These are phyloP conservation scores for Zosterops japonicus DNA, from an alignment of 2,113 vertebrate genomes.

Conservation along the genomic window DNA sequence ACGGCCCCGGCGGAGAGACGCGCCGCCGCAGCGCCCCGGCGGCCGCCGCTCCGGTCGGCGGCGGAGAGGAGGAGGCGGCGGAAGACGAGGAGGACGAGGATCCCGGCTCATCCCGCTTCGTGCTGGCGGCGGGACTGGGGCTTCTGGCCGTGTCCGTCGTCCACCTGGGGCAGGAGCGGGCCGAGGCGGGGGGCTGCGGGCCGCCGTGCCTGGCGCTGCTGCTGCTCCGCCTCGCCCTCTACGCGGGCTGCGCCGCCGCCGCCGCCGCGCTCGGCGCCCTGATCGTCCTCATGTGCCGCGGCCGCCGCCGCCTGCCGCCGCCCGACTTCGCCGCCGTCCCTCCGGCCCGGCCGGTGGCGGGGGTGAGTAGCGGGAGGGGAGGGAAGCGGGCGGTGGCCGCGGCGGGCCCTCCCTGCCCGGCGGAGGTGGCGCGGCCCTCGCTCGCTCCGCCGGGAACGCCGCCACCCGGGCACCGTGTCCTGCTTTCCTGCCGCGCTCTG, in stretches of 20 bases:
- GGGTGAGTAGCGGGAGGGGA: background rate
- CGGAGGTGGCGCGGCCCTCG: background rate
- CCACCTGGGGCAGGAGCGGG: slow-evolving; percentile 16
- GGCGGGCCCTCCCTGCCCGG: background rate
- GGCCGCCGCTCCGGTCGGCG: background rate
- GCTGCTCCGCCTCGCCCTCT: slow-evolving; percentile 57
- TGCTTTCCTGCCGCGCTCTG: background rate
- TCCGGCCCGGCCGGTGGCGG: background rate
- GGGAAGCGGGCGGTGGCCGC: background rate
- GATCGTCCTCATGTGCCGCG: slow-evolving; percentile 28
- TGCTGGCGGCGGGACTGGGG: slow-evolving; percentile 36
- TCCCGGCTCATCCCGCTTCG: slow-evolving; percentile 13
- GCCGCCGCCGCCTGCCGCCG: slow-evolving; percentile 5
- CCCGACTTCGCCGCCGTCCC: slow-evolving; percentile 59
- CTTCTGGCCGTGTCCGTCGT: slow-evolving; percentile 26
- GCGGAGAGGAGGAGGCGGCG: background rate
- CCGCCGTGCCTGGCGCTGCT: slow-evolving; percentile 13
- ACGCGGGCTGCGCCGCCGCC: slow-evolving; percentile 58
- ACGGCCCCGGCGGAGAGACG: too few relatives aligned
- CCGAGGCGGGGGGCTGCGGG: background rate
- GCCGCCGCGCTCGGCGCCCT: slow-evolving; percentile 63
- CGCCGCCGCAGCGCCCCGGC: too few relatives aligned
- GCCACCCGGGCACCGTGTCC: background rate
- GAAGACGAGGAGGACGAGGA: slow-evolving; percentile 13
- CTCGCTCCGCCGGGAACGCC: background rate